These are phyloP conservation scores for Planiliza haematocheilus DNA, from an alignment of 2,113 vertebrate genomes.

Conservation along the genomic window DNA sequence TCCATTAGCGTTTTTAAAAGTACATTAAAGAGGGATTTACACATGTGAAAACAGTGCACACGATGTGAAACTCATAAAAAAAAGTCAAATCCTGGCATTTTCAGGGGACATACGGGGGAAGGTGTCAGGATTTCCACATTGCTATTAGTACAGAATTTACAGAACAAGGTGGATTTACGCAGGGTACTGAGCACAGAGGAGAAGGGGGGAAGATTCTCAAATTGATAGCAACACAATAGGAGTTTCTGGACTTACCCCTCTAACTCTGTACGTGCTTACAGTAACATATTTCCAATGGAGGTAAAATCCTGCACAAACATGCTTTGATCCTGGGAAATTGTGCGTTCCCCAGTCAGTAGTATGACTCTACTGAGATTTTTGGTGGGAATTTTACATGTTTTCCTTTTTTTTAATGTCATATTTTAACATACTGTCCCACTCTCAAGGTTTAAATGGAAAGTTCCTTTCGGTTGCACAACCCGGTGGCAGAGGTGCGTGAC, in stretches of 20 bases:
- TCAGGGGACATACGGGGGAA: neutral
- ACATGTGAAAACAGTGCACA: neutral
- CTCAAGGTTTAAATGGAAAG: slow-evolving; percentile 27
- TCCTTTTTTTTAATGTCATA: neutral
- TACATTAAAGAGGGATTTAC: too few relatives aligned
- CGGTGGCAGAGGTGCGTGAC: slow-evolving; percentile 25
- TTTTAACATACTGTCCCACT: neutral
- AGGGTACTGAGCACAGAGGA: neutral
- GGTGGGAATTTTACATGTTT: slow-evolving; percentile 4
- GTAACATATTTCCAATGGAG: neutral
- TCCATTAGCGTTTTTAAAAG: too few relatives aligned
- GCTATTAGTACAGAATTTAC: neutral
- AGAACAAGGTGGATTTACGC: neutral
- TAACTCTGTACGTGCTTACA: neutral
- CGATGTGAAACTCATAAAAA: neutral
- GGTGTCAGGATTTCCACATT: slow-evolving; percentile 15
- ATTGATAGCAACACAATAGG: slow-evolving; percentile 43
- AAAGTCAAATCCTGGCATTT: too few relatives aligned
- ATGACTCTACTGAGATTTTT: neutral
- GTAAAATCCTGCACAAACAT: slow-evolving; percentile 12
- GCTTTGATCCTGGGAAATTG: slow-evolving; percentile 34
- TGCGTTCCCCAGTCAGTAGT: neutral
- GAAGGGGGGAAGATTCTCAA: slow-evolving; percentile 25
- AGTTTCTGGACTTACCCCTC: slow-evolving; percentile 54
- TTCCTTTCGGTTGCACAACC: slow-evolving; percentile 48